phyloP scores from a whole-genome alignment of 1,140 invertebrate genomes.

The Dendrolimus kikuchii region DNA sequence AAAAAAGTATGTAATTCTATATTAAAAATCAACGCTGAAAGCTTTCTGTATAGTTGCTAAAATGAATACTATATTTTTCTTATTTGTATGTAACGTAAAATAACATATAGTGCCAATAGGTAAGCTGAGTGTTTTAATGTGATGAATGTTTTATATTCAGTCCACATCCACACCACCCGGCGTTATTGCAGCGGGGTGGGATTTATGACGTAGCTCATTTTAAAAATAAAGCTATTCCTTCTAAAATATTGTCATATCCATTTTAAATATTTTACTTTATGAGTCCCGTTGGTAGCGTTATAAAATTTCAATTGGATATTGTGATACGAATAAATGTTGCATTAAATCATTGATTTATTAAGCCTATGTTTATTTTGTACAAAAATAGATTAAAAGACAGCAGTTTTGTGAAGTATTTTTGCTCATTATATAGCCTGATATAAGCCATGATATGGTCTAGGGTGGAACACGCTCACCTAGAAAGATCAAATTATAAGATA shows the following conservation, averaged over 20 bases:
- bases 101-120: constrained; percentile 15
- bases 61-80: too few relatives aligned
- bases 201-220: constrained; percentile 58
- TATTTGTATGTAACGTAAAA: too few relatives aligned
- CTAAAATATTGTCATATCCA: constrained; percentile 67
- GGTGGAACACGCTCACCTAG: too few relatives aligned
- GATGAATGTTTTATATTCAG: constrained; percentile 51
- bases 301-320: constrained; percentile 30
- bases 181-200: constrained; percentile 51
- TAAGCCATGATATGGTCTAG: too few relatives aligned
- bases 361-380: neutral
- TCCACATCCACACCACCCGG: constrained; percentile 34
- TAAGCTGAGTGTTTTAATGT: constrained; percentile 32
- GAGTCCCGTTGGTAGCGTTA: constrained; percentile 48
- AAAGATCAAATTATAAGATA: too few relatives aligned
- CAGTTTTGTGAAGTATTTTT: too few relatives aligned
- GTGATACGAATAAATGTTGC: constrained; percentile 16
- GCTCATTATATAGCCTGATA: too few relatives aligned
- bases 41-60: constrained; percentile 15
- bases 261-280: constrained; percentile 67
- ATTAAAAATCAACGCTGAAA: constrained; percentile 3
- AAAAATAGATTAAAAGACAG: too few relatives aligned
- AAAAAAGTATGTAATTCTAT: too few relatives aligned
- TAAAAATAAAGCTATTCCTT: constrained; percentile 66
- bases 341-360: neutral